Percentiles rank a stretch among this genome's conserved stretches.
These are phyloP conservation scores for Campoletis raptor DNA, from an alignment of 2,888 invertebrate genomes.

Conservation along the genomic window DNA sequence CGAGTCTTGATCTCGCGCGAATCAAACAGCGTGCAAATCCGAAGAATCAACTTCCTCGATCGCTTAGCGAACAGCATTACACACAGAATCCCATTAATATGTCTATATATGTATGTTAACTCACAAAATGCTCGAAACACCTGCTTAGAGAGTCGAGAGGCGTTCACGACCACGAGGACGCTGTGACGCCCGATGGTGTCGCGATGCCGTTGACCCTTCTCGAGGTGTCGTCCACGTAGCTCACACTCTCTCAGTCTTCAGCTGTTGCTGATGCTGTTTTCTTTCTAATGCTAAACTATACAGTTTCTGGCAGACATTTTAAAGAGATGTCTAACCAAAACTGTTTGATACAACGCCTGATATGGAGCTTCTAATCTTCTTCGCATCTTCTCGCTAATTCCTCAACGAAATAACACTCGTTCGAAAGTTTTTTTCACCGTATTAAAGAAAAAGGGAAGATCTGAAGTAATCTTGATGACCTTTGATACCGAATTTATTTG, in stretches of 20 bases:
- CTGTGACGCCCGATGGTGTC: conserved; percentile 78
- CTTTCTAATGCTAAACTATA: neutral
- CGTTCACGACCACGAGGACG: conserved; percentile 75
- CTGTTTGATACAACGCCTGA: neutral
- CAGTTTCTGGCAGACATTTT: conserved; percentile 26
- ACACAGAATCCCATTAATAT: conserved; percentile 14
- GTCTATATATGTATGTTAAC: neutral
- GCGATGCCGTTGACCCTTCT: conserved; percentile 79
- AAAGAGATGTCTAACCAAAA: conserved; percentile 18
- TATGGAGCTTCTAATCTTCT: conserved; percentile 19
- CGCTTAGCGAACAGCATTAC: conserved; percentile 54
- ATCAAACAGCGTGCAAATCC: conserved; percentile 29
- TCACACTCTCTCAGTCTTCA: conserved; percentile 61
- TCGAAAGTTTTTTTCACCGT: neutral
- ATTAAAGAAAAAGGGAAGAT: neutral
- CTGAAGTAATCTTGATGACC: neutral
- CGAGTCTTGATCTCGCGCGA: conserved; percentile 60
- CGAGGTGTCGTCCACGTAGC: conserved; percentile 62
- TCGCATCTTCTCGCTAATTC: conserved; percentile 13
- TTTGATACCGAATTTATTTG: neutral
- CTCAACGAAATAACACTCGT: neutral
- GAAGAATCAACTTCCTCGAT: conserved; percentile 55
- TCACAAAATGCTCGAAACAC: conserved; percentile 55
- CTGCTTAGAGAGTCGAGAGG: conserved; percentile 77
- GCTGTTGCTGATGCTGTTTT: conserved; percentile 32